A percentile compares a stretch with the other conserved stretches of the same genome.
phyloP scores from a whole-genome alignment of 2,888 invertebrate species.

The Caenorhabditis parvicauda region DNA sequence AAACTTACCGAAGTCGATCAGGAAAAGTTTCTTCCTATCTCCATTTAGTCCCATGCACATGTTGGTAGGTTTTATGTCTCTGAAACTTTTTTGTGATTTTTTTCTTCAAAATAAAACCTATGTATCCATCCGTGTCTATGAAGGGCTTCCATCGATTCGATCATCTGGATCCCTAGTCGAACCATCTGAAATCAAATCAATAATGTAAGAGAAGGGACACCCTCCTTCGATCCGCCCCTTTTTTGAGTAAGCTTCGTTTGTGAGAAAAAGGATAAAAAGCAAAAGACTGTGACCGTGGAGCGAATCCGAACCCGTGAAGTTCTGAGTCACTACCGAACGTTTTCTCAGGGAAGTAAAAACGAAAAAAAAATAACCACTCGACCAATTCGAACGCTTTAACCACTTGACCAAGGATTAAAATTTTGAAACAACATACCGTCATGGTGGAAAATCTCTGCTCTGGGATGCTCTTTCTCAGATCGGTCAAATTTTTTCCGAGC shows the following conservation, averaged over 20 bases:
- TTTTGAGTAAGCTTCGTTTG: too few species aligned
- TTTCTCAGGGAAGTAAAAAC: too few species aligned
- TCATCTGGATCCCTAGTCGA: slow-evolving; percentile 47
- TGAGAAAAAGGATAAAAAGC: too few species aligned
- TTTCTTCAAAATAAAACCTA: slow-evolving; percentile 11
- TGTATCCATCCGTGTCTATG: slow-evolving; percentile 54
- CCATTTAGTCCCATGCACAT: slow-evolving; percentile 44
- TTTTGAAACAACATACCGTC: slow-evolving; percentile 13
- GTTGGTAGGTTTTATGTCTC: slow-evolving; percentile 57
- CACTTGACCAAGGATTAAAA: too few species aligned
- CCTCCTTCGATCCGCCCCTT: too few species aligned
- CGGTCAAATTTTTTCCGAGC: slow-evolving; percentile 52
- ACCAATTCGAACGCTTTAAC: too few species aligned
- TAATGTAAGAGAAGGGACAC: too few species aligned
- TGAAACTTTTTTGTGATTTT: not conserved
- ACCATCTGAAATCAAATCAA: slow-evolving; percentile 3
- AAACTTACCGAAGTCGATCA: slow-evolving; percentile 57
- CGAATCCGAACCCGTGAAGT: too few species aligned
- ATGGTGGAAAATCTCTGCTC: slow-evolving; percentile 24
- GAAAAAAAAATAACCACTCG: too few species aligned
- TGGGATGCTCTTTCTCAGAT: slow-evolving; percentile 40
- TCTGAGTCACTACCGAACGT: too few species aligned
- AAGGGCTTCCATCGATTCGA: slow-evolving; percentile 43
- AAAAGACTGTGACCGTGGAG: too few species aligned
- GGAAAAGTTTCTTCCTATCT: slow-evolving; percentile 36